These are phyloP conservation scores for Pecten maximus DNA, from an alignment of 2,888 invertebrate genomes.

Conservation along the genomic window DNA sequence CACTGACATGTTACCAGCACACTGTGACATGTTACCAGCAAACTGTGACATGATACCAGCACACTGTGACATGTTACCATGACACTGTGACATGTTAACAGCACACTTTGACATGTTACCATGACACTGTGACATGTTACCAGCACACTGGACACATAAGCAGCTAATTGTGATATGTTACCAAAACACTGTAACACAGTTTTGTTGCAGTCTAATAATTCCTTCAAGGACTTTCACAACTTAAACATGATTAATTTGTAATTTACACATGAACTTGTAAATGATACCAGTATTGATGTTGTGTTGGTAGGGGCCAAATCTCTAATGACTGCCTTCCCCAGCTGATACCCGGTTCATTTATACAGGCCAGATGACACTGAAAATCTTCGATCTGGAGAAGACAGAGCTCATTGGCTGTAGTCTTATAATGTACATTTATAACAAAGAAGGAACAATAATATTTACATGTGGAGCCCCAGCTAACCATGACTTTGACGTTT, in stretches of 20 bases:
- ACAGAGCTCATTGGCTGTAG: not conserved
- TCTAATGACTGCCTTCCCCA: not conserved
- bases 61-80: no score
- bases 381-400: not conserved
- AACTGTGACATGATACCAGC: no score
- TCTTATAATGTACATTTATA: not conserved
- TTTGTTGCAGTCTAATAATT: no score
- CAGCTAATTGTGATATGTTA: no score
- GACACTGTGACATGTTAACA: no score
- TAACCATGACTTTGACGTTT: not conserved
- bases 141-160: no score
- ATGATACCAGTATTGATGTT: not conserved
- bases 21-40: no score
- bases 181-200: no score
- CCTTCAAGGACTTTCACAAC: no score
- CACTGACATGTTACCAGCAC: no score
- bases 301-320: not conserved
- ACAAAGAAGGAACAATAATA: not conserved
- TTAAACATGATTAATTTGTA: not conserved
- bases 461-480: not conserved
- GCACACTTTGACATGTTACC: no score
- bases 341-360: not conserved
- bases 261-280: not conserved
- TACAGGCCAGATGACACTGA: not conserved
- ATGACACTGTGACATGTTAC: no score